Evolutionary conservation across 2,888 invertebrate species (phyloP), one percentile per base, ranked within the genome.

Genomic region (Tholera decimalis): DNA sequence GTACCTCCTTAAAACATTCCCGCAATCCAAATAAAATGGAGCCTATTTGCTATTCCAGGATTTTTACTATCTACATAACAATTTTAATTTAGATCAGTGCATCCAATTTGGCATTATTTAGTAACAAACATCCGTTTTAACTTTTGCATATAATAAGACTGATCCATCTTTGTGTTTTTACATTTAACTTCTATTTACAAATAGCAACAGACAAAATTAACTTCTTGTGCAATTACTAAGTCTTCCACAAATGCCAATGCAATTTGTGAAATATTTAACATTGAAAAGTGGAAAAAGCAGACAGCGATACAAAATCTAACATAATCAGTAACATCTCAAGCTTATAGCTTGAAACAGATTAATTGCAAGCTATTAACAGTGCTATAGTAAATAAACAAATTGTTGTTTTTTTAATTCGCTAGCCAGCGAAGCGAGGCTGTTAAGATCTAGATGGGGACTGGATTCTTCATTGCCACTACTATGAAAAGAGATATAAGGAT

Each of bases 341-440:
- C 49, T 39, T 64, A 63, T 64, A 68, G 64, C 49, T 62, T 62
- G 60, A 58, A 70, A 28, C 64, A 43, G 70, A 77, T 79, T 73
- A 77, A 77, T 79, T 64, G 64, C 59, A 24, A 70, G 63, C 70
- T 63, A 80, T 73, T 77, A 80, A 68, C 57, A 77, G 44, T 53
- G 62, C 41, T 69, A 77, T 65, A 58, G 80, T 58, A 62, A 80
- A 70, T 63, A 69, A 77, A 80, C 78, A 73, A 73, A 77, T 77
- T 63, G 71, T 70, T 70, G 54, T 43, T 68, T 78, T 58, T 68
- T 75, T 44, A 35, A 6, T 69, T 59, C 54, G 50, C 57, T 57
- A 51, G 51, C 76, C 83, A 87, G 76, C 86, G 83, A 80, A 82
- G 83, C 84, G 82, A 33, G 47, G 60, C 77, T 81, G 79, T 75